Evolutionary conservation across 1,140 invertebrate species (phyloP).

Genomic region (Drosophila oshimai): DNA sequence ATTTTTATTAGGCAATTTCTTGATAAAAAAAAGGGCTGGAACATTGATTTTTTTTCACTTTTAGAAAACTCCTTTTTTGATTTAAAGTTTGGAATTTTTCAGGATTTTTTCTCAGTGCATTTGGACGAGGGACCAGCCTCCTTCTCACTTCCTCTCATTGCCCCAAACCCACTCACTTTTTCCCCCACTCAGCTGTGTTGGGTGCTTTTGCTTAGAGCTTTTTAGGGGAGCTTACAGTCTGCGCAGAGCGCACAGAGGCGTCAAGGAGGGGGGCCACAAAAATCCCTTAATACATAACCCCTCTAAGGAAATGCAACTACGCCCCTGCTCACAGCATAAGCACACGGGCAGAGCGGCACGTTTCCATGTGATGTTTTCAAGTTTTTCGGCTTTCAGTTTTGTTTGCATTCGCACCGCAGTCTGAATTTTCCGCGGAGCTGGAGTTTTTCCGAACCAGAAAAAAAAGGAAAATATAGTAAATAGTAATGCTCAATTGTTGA

Average conservation of each 20-base stretch:
- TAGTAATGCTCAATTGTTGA: slow-evolving; percentile 25
- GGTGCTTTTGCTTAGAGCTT: slow-evolving; percentile 54
- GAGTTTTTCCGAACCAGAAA: slow-evolving; percentile 2
- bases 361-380: slow-evolving; percentile 67
- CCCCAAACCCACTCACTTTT: slow-evolving; percentile 9
- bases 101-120: slow-evolving; percentile 3
- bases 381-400: slow-evolving; percentile 63
- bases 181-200: slow-evolving; percentile 49
- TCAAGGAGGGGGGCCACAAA: not conserved
- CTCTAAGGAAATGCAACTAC: not conserved
- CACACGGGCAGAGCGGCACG: slow-evolving; percentile 46
- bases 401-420: slow-evolving; percentile 47
- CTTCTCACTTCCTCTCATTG: not conserved
- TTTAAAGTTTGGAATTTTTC: not conserved
- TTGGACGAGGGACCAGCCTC: not conserved
- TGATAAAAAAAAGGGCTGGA: too few species aligned
- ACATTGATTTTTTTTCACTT: too few species aligned
- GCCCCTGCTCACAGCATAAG: slow-evolving; percentile 53
- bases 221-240: slow-evolving; percentile 52
- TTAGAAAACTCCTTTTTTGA: too few species aligned
- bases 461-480: not conserved
- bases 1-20: too few species aligned
- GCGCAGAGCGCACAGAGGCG: slow-evolving; percentile 40
- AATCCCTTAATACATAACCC: not conserved
- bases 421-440: slow-evolving; percentile 17